A percentile compares a stretch with the other conserved stretches of the same genome.
phyloP scores from a whole-genome alignment of 2,113 vertebrate genomes.

The Corydoras maculifer region DNA sequence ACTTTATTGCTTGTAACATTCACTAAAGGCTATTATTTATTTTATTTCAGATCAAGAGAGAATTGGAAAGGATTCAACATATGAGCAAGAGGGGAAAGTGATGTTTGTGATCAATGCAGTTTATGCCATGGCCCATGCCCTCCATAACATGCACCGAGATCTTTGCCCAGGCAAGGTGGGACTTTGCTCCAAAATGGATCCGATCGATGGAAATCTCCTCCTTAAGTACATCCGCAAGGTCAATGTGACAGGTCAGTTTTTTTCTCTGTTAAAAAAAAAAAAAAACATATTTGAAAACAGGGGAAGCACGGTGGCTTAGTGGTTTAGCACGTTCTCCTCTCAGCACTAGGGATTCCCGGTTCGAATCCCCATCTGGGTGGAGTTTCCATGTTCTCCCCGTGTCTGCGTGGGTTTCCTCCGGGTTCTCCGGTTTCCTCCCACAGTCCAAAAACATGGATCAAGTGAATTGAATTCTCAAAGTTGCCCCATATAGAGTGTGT shows the following conservation, averaged over 20 bases:
- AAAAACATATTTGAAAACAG: no score
- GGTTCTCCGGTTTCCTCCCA: no score
- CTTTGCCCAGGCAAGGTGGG: slow-evolving; percentile 86
- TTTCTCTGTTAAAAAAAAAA: no score
- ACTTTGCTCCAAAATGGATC: slow-evolving; percentile 87
- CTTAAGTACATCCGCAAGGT: slow-evolving; percentile 91
- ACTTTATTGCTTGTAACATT: background rate
- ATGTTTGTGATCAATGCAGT: slow-evolving; percentile 96
- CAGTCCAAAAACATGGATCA: no score
- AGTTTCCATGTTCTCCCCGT: no score
- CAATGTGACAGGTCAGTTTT: slow-evolving; percentile 84
- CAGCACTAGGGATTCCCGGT: no score
- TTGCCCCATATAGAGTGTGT: no score
- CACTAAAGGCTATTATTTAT: slow-evolving; percentile 4
- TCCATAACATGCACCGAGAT: slow-evolving; percentile 91
- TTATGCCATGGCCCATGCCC: slow-evolving; percentile 90
- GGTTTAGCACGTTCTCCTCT: no score
- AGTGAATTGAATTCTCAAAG: no score
- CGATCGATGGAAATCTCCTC: slow-evolving; percentile 83
- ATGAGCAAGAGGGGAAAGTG: slow-evolving; percentile 96
- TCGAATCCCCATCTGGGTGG: no score
- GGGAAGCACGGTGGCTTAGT: no score
- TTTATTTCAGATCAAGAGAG: slow-evolving; percentile 80
- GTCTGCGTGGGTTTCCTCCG: no score
- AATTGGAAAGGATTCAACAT: slow-evolving; percentile 86